A percentile compares a stretch with the other conserved stretches of the same genome.
Conservation (phyloP, 2,113 vertebrate species). For the Heterochromis multidens region DNA sequence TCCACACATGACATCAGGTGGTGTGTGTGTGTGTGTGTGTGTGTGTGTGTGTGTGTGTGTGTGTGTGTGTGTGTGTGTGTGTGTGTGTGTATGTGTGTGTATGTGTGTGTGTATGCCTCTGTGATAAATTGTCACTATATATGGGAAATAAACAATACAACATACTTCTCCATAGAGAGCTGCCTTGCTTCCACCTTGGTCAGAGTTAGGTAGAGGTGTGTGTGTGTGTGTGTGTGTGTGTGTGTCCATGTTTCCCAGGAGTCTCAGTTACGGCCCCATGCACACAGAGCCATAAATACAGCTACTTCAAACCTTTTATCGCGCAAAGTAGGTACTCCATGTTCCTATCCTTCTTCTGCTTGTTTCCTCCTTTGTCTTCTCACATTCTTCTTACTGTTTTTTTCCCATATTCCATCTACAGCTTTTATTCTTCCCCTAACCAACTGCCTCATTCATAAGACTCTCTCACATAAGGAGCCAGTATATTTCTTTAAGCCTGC, state of each 20-base stretch:
- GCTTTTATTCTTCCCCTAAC: background rate
- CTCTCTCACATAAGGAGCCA: background rate
- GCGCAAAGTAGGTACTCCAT: background rate
- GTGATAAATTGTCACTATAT: conserved; percentile 47
- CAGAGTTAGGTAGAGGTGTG: background rate
- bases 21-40: background rate
- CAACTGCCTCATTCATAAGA: background rate
- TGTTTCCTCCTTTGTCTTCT: background rate
- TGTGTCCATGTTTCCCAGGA: background rate
- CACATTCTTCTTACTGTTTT: background rate
- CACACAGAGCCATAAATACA: conserved; percentile 40
- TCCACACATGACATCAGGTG: too few species aligned
- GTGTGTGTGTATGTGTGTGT: too few species aligned
- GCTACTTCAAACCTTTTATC: conserved; percentile 29
- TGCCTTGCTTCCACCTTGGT: background rate
- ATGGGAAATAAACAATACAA: conserved; percentile 48
- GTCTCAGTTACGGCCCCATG: conserved; percentile 2
- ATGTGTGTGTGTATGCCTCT: background rate
- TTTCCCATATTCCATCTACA: background rate
- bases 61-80: too few species aligned
- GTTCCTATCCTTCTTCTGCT: background rate
- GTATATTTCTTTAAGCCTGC: background rate
- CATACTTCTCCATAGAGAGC: conserved; percentile 33
- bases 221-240: background rate
- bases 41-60: too few species aligned